Evolutionary conservation across 2,797 vertebrate species (phyloP), one percentile per base, ranked within the genome.

Genomic region (Scarus forsteni): DNA sequence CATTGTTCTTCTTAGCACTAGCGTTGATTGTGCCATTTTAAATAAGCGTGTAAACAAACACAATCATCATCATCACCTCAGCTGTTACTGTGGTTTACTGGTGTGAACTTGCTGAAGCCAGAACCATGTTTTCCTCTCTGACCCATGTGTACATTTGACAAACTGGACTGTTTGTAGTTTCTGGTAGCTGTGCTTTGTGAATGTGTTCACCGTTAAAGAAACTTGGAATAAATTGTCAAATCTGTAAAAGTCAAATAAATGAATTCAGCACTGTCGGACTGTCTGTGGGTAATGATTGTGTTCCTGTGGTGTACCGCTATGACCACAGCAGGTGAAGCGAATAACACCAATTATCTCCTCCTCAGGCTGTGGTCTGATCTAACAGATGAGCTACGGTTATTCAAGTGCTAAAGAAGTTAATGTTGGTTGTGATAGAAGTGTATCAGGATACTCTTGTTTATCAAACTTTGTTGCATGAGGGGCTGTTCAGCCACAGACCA

Each of bases 141-240:
- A 86, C 84, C 80, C 68, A 62, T 81, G 82, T 88, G 87, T 88
- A 90, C 79, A 87, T 86, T 90, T 87, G 85, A 91, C 85, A 79
- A 86, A 90, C 80, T 92, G 87, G 91, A 93, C 92, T 90, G 89
- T 94, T 89, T 92, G 92, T 96, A 92, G 92, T 95, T 94, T 95
- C 94, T 93, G 92, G 92, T 95, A 92, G 94, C 95, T 96, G 95
- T 97, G 94, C 93, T 94, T 92, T 92, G 94, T 97, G 93, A 94
- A 93, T 92, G 92, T 97, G 93, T 94, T 94, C 95, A 95, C 95
- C 92, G 85, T 95, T 94, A 95, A 93, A 83, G 73, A 86, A 90
- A 93, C 92, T 94, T 96, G 95, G 84, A 92, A 93, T 92, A 91
- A 92, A 90, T 66, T 92, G 89, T 94, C 86, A 90, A 87, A 90